phyloP scores from a whole-genome alignment of 1,140 invertebrate species.

The Solen grandis region DNA sequence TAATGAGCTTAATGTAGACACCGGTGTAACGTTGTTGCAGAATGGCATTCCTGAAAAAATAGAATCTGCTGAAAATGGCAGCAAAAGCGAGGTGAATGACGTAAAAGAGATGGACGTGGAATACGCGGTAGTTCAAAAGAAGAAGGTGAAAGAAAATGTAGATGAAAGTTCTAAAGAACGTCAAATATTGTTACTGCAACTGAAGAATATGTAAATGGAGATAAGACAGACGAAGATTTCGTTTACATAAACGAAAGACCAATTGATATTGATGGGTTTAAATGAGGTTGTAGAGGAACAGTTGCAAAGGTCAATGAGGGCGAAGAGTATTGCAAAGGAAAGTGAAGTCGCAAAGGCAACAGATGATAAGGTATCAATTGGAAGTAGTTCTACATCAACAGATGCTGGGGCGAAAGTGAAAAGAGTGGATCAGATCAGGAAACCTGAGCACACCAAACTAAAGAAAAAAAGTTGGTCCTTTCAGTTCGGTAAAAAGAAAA shows the following conservation, averaged over 20 bases:
- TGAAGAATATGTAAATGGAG: conserved; percentile 42
- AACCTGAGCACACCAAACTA: conserved; percentile 6
- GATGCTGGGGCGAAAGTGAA: conserved; percentile 17
- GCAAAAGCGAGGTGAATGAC: neutral
- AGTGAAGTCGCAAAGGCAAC: neutral
- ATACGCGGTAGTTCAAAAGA: conserved; percentile 51
- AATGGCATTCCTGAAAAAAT: neutral
- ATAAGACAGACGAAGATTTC: conserved; percentile 43
- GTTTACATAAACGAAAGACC: conserved; percentile 47
- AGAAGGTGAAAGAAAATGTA: neutral
- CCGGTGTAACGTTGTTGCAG: neutral
- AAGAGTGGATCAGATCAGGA: conserved; percentile 1
- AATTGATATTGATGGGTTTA: conserved; percentile 26
- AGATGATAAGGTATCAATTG: neutral
- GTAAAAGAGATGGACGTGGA: conserved; percentile 1
- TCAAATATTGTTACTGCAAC: neutral
- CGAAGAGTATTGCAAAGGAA: too few relatives aligned
- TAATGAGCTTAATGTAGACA: neutral
- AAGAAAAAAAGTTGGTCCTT: conserved; percentile 55
- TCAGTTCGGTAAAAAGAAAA: conserved; percentile 36
- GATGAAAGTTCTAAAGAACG: neutral
- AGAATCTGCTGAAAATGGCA: neutral
- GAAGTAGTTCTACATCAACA: neutral
- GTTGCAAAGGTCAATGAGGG: neutral
- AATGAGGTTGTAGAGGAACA: neutral